Evolutionary conservation across 2,888 invertebrate species (phyloP), one percentile per base, ranked within the genome.

Genomic region (Spisula subtruncata): DNA sequence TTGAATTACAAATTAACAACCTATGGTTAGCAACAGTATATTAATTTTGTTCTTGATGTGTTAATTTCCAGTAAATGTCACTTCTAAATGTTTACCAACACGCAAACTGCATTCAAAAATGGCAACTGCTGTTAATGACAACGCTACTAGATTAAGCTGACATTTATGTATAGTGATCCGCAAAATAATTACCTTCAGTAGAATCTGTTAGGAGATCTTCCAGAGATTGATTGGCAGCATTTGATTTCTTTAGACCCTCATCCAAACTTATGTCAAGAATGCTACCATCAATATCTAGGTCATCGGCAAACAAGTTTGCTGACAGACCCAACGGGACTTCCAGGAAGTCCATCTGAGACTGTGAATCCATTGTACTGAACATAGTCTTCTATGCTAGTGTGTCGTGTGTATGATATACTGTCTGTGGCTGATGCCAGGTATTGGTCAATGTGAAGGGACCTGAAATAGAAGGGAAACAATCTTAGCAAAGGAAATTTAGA

Each of bases 221-320:
- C 82, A 90, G 85, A 51, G 86, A 71, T 20, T 81, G 80, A 46
- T 87, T 81, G 32, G 85, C 16, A 87, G 83, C 81, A 56, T n/a
- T 54, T 83, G 84, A 46, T 46, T 41, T 83, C 81, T 89, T 90
- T 14, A 90, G 90, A 71, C 87, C 85, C 54, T 87, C 92, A 86
- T 83, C 79, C 18, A 89, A 89, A 85, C 85, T 88, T 6, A 90
- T 82, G 87, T 90, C 92, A 91, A 92, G 91, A 88, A 86, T 89
- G 90, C 91, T 79, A 81, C 90, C 90, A 32, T 90, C 89, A 79
- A 86, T 83, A 81, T 84, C 84, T 18, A 92, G 89, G 89, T 92
- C 92, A 91, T 86, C 92, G 89, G 88, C 90, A 90, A 89, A 88
- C 75, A 91, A 86, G 82, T 91, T 91, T 80, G 90, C 90, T 66